Evolutionary conservation across 1,140 invertebrate genomes (phyloP).

Genomic region (Formica selysi): DNA sequence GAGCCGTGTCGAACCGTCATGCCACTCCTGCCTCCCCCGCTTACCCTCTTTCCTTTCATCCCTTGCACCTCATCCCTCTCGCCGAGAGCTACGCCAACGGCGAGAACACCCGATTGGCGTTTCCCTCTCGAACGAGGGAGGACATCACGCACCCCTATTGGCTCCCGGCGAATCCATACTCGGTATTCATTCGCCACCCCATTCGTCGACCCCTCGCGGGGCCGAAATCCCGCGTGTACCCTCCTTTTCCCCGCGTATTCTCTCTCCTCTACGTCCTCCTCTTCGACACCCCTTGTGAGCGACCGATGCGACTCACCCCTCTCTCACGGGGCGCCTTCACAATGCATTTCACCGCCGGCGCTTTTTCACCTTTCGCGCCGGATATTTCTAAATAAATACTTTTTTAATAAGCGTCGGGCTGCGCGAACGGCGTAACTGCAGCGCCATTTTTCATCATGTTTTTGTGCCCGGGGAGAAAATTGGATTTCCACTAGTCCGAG

Average conservation of each 20-base stretch:
- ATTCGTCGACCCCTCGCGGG: slow-evolving; percentile 71
- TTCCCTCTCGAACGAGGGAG: slow-evolving; percentile 70
- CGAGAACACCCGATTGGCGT: slow-evolving; percentile 76
- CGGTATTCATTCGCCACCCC: slow-evolving; percentile 79
- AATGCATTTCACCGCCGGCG: slow-evolving; percentile 66
- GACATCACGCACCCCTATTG: slow-evolving; percentile 74
- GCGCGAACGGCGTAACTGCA: neutral
- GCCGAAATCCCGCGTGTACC: slow-evolving; percentile 35
- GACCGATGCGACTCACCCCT: slow-evolving; percentile 61
- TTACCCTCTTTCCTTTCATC: neutral
- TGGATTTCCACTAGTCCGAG: slow-evolving; percentile 22
- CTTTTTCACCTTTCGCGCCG: slow-evolving; percentile 68
- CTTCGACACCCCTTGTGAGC: slow-evolving; percentile 52
- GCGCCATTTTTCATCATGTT: neutral
- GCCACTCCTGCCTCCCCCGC: slow-evolving; percentile 40
- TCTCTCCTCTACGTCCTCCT: slow-evolving; percentile 49
- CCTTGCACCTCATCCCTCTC: slow-evolving; percentile 21
- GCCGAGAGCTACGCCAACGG: slow-evolving; percentile 67
- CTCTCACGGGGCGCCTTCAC: slow-evolving; percentile 60
- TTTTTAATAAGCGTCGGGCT: slow-evolving; percentile 68
- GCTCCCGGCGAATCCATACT: slow-evolving; percentile 78
- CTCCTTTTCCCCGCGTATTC: slow-evolving; percentile 30
- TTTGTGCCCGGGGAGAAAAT: neutral
- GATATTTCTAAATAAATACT: slow-evolving; percentile 75
- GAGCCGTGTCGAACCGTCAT: slow-evolving; percentile 62